Evolutionary conservation across 1,140 invertebrate species (phyloP), one percentile per base, ranked within the genome.

Genomic region (Anastrepha ludens): DNA sequence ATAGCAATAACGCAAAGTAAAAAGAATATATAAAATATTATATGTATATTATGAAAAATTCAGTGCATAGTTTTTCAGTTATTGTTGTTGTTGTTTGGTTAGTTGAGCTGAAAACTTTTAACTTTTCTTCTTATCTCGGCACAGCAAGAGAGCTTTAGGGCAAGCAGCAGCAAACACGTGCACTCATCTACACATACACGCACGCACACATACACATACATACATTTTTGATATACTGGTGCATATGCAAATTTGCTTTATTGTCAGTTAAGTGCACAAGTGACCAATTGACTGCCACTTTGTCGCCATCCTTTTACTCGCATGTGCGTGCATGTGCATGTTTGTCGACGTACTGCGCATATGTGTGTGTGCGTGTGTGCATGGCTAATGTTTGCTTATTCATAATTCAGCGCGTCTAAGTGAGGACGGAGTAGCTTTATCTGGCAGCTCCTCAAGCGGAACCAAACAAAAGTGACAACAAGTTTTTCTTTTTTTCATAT

Each of bases 261-360:
- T 62, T 86, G 85, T 62, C 50, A 86, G 59, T 62, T 41, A 86
- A 86, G 85, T 86, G 85, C 59, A 41, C 85, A 62, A 86, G 59
- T 86, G 85, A 62, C 85, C 85, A 86, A 86, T 86, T 86, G 85
- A 86, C 58, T 86, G 85, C 85, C 85, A 86, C 58, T 86, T 86
- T 86, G 55, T 41, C 59, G 85, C 59, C 59, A 81, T 81, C 17
- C 74, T 86, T 59, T 86, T 85, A 59, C 44, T 47, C 17, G 3
- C 41, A 47, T 74, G 13, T 29, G 29, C 3, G 29, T 74, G 29
- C 39, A 74, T n/a, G n/a, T n/a, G n/a, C 29, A 62, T 44, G 1
- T 81, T 1, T 55, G 74, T 81, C 5, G 11, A 74, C 5, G 11
- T 5, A n/a, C 29, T 44, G 44, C n/a, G 6, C 29, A 29, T 6